Base-by-base conservation (phyloP, 2,113 vertebrate species). In the Oryzias curvinotus region DNA sequence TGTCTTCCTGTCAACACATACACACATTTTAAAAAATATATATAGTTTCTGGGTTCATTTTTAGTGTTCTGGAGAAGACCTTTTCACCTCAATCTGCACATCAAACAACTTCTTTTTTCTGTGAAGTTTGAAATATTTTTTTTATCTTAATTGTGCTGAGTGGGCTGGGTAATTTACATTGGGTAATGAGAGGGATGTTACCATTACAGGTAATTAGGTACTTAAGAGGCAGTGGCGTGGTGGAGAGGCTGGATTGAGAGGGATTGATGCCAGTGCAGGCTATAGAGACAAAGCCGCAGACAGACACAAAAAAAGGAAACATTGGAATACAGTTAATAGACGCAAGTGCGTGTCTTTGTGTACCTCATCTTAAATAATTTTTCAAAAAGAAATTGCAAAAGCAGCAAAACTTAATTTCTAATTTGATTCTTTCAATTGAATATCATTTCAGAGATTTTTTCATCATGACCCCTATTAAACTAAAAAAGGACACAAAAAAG, bases 181-280 rank as follows among this genome's bases (percentile, higher is more conserved):
- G 81, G 86, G 73, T 92, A 91, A 92, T 91, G 90, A 92, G 90
- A 86, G 89, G 89, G 89, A 92, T 90, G 92, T 91, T 92, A 91
- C 89, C 80, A 92, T 92, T 91, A 91, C 89, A 92, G 89, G 90
- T 92, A 92, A 92, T 92, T 92, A 92, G 90, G 85, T 90, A 79
- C 82, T 91, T 88, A 86, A 87, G 89, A 90, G 85, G 85, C 81
- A 77, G 80, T 81, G 74, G 77, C 77, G 84, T 85, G 87, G 83
- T 78, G 71, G 81, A 87, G 68, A 84, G 87, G 81, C 77, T 80
- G 75, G 76, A 68, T 21, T 66, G 69, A 83, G 73, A 71, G 51
- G 73, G 65, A 65, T 48, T 77, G 69, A 58, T 55, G 28, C 55
- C 57, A 58, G 68, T 54, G 58, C 65, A 65, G 69, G 50, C 50